Base-by-base conservation (phyloP, 2,797 vertebrate genomes). In the Hoplostethus atlanticus region DNA sequence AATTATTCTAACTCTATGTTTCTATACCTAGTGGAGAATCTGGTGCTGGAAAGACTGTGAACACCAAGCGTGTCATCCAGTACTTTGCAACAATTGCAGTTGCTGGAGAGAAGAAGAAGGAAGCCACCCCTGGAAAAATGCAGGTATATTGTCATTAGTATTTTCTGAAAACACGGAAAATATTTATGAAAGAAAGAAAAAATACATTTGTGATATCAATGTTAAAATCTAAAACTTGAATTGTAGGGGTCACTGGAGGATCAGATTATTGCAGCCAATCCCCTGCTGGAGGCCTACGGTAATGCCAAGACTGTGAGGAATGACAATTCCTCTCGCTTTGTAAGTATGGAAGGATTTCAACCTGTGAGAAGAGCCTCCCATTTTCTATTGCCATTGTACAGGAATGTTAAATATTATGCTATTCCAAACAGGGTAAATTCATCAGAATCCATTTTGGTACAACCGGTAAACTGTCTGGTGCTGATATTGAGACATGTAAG, bases 301-400 rank as follows among this genome's bases (percentile, higher is more conserved):
- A 97, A 97, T 0, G 96, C 96, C 90, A 97, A 97, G 92, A 97
- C 96, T 0, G 94, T 97, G 90, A 97, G 96, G 85, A 97, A 97
- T 7, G 96, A 97, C 94, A 97, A 97, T 92, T 97, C 96, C 12
- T 97, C 96, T 15, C 96, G 96, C 72, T 97, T 97, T 48, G 96
- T 95, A 85, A 93, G 92, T 94, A 72, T 71, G 25, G 11, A 58
- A 6, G 6, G 0, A 66, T 56, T 65, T 61, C 13, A 40, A 16
- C 1, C 15, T 1, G 15, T 9, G n/a, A n/a, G 1, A 53, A 0
- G n/a, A 21, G 15, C 2, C 10, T 31, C 8, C 30, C 13, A 11
- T 28, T 5, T 15, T 0, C 46, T 4, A 42, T 25, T 16, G 0
- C 0, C 2, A 3, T 40, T 31, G 6, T 60, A 11, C 2, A 40